Evolutionary conservation across 2,113 vertebrate species (phyloP), one percentile per base, ranked within the genome.

Genomic region (Mugil cephalus): DNA sequence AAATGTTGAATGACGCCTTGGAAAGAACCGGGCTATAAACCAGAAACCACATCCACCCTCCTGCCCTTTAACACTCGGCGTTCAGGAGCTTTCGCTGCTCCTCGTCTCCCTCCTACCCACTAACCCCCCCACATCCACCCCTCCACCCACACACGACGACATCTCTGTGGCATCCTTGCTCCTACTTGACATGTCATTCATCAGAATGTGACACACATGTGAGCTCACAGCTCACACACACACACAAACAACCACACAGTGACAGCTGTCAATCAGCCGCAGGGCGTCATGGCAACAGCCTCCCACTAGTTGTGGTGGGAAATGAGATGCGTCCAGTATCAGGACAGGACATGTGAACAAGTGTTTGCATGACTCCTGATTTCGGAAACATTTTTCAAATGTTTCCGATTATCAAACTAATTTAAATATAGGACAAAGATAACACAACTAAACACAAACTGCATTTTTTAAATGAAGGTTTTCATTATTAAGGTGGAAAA

Each of bases 221-320:
- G 17, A 52, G 36, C 56, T 21, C 67, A 46, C 54, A 45, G 56
- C 52, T 38, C 50, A 51, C 42, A 6, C 40, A 39, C 36, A 53
- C 60, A 69, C 53, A 40, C 36, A 45, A 58, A 40, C 60, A 50
- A 11, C 1, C 56, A 8, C 70, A 63, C 38, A 6, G 65, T 80
- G 80, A 87, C 88, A 88, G 82, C 86, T 87, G 84, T 89, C 89
- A 87, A 35, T 88, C 80, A 88, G 36, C 42, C 35, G 7, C 6
- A 0, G 54, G 83, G 58, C 8, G 75, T 74, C 87, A 83, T 84
- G 76, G 80, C 70, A 87, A 88, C 86, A 71, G 68, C 69, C 38
- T 85, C 64, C 55, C 65, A 56, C 15, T 46, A 4, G 43, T 71
- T 60, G 38, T 62, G 53, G 50, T 69, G 63, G 54, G 47, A 78